Base-by-base conservation (phyloP, 2,113 vertebrate species). In the Rhipidura dahli region DNA sequence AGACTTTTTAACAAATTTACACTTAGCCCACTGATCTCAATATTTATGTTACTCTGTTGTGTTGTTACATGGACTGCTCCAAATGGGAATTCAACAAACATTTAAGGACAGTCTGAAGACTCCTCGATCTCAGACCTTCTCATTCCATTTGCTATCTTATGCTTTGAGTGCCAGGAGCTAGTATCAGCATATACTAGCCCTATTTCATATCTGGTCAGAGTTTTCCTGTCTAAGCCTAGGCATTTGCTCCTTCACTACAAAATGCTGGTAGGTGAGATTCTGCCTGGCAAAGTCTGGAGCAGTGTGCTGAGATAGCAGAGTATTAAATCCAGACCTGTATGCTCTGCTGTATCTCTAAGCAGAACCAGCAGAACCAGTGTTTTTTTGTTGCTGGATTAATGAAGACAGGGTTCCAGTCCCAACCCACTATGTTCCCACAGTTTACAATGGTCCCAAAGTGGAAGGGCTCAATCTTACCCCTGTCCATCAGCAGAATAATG, bases 351-450 rank as follows among this genome's bases (percentile, higher is more conserved):
- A 15, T 44, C 27, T 18, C 40, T 64, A 20, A 54, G 11, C 35
- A 50, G 15, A 72, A 12, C 5, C n/a, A 33, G 24, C 15, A 75
- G 30, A 53, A 35, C 14, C 39, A n/a, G n/a, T n/a, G n/a, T n/a
- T n/a, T n/a, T n/a, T n/a, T 72, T 72, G 9, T 42, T 63, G 18
- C 9, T 81, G 9, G 4, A 39, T 56, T 76, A 64, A 33, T 33
- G 19, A 84, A 72, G n/a, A 31, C 0, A 8, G n/a, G 7, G 24
- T 70, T 92, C 77, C 40, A 70, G 5, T 12, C 5, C 22, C 1
- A 6, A 44, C 8, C 13, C 24, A 64, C 6, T 1, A 1, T 27
- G 12, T 35, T 64, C 5, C 4, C 21, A 11, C 23, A 30, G 11
- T 31, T 15, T 61, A 8, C 42, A 42, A 40, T 3, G 8, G 11